Base-by-base conservation (phyloP, 2,888 invertebrate species). In the Unio delphinus region DNA sequence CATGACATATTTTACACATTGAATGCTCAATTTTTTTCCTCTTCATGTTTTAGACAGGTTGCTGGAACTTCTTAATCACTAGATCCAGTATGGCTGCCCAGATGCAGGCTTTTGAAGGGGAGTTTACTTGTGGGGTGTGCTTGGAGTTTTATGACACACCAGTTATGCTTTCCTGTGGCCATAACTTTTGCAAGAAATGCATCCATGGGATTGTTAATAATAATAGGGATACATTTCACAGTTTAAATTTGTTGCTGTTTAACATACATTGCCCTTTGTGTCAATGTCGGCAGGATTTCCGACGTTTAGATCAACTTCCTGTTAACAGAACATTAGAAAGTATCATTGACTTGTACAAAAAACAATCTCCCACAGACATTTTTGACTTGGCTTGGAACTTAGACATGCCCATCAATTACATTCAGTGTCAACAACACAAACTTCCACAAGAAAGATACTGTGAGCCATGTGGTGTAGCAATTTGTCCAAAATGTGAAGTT, bases 131-230 rank as follows among this genome's bases (percentile, higher is more conserved):
- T 73, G 80, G 76, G 17, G 72, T 82, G 15, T 82, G 82, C 62
- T 68, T 81, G 55, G 82, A 82, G 64, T 72, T 79, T 28, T 82
- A 76, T 65, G 69, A 75, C 6, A 64, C 61, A 11, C 82, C 82
- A 1, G 55, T 79, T 15, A 71, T 82, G 69, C 70, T 82, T 20
- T 75, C 78, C 54, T 82, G 82, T 70, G 76, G 79, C 64, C 82
- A 82, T 61, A 80, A 79, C 63, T 82, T 82, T 72, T 82, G 82
- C 65, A 74, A 72, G 57, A 72, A 77, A 56, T 82, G 82, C 66
- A 62, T 81, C 6, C 54, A 69, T 23, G 74, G 72, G 55, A 75
- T 80, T 28, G 67, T 78, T 4, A 68, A 74, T 8, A 70, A 62
- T 15, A 45, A 45, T 45, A 62, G 62, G 55, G 64, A 69, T 56